Evolutionary conservation across 2,797 vertebrate genomes (phyloP).

Genomic region (Arrhamphus sclerolepis): DNA sequence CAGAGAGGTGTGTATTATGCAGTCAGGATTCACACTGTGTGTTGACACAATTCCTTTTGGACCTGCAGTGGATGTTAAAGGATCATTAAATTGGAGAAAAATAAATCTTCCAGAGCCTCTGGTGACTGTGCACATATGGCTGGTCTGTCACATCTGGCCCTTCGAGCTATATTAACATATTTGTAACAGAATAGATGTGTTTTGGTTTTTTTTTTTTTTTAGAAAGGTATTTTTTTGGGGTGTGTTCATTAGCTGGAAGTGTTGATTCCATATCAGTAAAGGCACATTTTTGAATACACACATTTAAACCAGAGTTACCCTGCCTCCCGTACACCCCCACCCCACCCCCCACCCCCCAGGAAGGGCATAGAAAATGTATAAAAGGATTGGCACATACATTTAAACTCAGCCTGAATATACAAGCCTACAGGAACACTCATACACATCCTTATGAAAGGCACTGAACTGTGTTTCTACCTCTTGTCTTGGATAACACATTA

Average conservation of each 20-base stretch:
- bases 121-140: slow-evolving; percentile 10
- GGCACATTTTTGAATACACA: slow-evolving; percentile 56
- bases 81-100: slow-evolving; percentile 13
- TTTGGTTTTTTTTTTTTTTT: slow-evolving; percentile 17
- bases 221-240: slow-evolving; percentile 10
- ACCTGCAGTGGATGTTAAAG: slow-evolving; percentile 16
- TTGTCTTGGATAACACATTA: slow-evolving; percentile 75
- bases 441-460: slow-evolving; percentile 53
- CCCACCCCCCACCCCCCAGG: too few relatives aligned
- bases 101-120: slow-evolving; percentile 21
- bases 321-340: too few relatives aligned
- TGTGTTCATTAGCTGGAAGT: slow-evolving; percentile 40
- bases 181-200: slow-evolving; percentile 34
- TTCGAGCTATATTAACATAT: slow-evolving; percentile 35
- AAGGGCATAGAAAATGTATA: too few relatives aligned
- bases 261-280: slow-evolving; percentile 36
- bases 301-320: slow-evolving; percentile 9
- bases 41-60: slow-evolving; percentile 22
- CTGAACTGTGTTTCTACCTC: slow-evolving; percentile 82
- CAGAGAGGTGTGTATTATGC: slow-evolving; percentile 41
- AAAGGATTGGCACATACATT: slow-evolving; percentile 23
- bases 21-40: slow-evolving; percentile 31
- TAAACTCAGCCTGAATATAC: slow-evolving; percentile 14
- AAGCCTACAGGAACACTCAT: slow-evolving; percentile 37
- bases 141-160: too few relatives aligned